Evolutionary conservation across 2,797 vertebrate genomes (phyloP), one percentile per base, ranked within the genome.

Genomic region (Phrynocephalus guinanensis): DNA sequence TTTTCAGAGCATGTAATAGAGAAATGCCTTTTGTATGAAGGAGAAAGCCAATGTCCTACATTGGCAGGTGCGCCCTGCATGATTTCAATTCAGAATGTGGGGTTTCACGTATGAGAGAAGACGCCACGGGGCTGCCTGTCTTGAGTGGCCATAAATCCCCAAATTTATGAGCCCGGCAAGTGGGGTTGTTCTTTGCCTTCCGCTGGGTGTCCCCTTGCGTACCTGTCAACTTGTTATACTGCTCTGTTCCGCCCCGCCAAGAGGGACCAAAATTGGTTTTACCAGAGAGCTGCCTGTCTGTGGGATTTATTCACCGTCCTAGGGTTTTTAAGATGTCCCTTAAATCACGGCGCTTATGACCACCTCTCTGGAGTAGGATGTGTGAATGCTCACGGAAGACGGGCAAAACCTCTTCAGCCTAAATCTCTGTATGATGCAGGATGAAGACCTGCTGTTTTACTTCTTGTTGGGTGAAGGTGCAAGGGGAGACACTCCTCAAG

Each of bases 221-320:
- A 11, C 1, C 5, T 33, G 79, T 79, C 85, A 86, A 71, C 28
- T 16, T 81, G 52, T 82, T 82, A 88, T 73, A 84, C 76, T 66
- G 87, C 82, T 75, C 68, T 1, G 15, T 75, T 73, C 82, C n/a
- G 73, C 44, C n/a, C 77, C 52, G 13, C 67, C 38, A 24, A 67
- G 28, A 68, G 13, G 68, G 76, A 73, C 68, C 11, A 16, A 67
- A 73, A 84, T 80, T 67, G 76, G 76, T 84, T 84, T 79, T 84
- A 66, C 67, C 26, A 15, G 33, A 66, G 66, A 48, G 82, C 76
- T 50, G 77, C 82, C 67, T 73, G 66, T 80, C 44, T 75, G 44
- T 15, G 48, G 70, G 82, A 88, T 88, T 88, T 80, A 88, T 84
- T 73, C 33, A 56, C 56, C 52, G 10, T 67, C 77, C 5, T 60